phyloP scores from a whole-genome alignment of 1,140 invertebrate genomes.

The Apis mellifera region DNA sequence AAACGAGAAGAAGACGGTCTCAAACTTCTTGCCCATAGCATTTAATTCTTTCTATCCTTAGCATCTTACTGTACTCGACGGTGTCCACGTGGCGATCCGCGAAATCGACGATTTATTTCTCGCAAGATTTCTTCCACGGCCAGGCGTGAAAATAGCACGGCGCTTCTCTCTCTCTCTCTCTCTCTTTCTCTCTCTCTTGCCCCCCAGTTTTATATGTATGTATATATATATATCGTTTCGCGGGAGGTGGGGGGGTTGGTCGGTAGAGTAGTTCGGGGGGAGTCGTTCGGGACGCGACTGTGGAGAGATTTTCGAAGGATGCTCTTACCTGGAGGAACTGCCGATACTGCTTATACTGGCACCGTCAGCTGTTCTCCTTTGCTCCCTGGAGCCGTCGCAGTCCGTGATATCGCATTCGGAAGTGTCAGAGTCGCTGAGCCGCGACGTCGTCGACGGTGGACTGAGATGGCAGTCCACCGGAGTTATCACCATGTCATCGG shows the following conservation, averaged over 20 bases:
- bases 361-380: slow-evolving; percentile 85
- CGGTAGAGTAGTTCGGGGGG: background rate
- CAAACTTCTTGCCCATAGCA: slow-evolving; percentile 10
- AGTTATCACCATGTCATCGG: slow-evolving; percentile 83
- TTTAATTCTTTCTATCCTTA: background rate
- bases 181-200: background rate
- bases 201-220: background rate
- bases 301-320: slow-evolving; percentile 51
- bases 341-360: slow-evolving; percentile 93
- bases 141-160: slow-evolving; percentile 27
- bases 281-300: slow-evolving; percentile 19
- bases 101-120: slow-evolving; percentile 12
- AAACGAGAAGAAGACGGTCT: background rate
- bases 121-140: background rate
- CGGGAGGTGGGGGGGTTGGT: background rate
- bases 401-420: slow-evolving; percentile 94
- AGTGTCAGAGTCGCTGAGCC: slow-evolving; percentile 95
- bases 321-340: slow-evolving; percentile 88
- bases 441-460: slow-evolving; percentile 92
- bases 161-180: slow-evolving; percentile 12
- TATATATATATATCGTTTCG: slow-evolving; percentile 15
- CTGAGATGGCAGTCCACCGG: slow-evolving; percentile 93
- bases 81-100: background rate
- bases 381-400: slow-evolving; percentile 84
- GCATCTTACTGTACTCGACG: background rate